Base-by-base conservation (phyloP, 30 jellyfish, hydroid and myxozoan genomes). In the Clytia hemisphaerica region DNA sequence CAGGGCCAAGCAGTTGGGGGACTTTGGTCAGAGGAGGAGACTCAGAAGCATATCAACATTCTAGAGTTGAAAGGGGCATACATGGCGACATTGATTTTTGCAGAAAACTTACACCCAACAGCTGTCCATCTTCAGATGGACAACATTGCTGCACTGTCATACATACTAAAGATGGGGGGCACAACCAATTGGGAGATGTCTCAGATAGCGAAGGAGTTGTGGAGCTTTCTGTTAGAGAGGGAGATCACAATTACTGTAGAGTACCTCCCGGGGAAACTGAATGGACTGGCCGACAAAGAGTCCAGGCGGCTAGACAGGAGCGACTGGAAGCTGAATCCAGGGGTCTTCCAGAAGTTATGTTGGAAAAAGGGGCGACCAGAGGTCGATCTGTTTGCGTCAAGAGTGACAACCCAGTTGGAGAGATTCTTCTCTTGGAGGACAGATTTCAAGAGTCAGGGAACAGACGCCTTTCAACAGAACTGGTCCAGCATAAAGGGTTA, bases 181-280 rank as follows among this genome's bases (percentile, higher is more conserved):
- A 37, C 78, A 24, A 40, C 29, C 70, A 65, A 46, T 42, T 36
- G 32, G 26, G 78, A 38, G 32, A 44, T 65, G 71, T 15, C 44
- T 3, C n/a, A 71, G 42, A 9, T 65, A 65, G 70, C 78, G 44
- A 35, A 65, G 78, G 71, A 57, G 75, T 44, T 38, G 15, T 68
- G 80, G 80, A 35, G 47, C 27, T 38, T 37, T 29, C 61, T 46
- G 53, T 19, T 68, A 48, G 22, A 71, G 32, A 45, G 59, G 27
- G 80, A 26, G 75, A 68, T 68, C 75, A 68, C 80, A 6, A 54
- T 68, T 68, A 68, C 80, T 19, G 80, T 22, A 25, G 80, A 48
- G 31, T 68, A 68, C 44, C 44, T 68, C 53, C 80, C 80, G 24
- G 65, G 71, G 35, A 68, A 68, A 31, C 34, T 68, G 80, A 68